Evolutionary conservation across 30 jellyfish, hydroid and myxozoan species (phyloP).

Genomic region (Chironex yamaguchii): DNA sequence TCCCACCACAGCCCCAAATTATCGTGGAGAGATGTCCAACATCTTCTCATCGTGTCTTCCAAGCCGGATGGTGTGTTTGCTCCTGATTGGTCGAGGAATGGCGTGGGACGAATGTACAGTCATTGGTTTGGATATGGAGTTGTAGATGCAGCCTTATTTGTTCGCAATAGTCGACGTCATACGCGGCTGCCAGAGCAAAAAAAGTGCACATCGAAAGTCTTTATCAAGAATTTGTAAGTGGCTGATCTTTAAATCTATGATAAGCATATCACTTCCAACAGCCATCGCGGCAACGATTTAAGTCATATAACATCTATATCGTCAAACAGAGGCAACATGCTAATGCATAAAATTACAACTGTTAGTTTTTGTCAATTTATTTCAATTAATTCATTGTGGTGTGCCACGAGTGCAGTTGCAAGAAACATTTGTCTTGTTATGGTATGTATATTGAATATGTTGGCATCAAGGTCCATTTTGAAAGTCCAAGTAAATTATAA

Average conservation of each 20-base stretch:
- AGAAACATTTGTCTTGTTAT: too few species aligned
- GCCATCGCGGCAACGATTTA: too few species aligned
- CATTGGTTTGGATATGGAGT: conserved; percentile 75
- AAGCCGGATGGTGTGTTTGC: conserved; percentile 14
- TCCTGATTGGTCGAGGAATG: conserved; percentile 36
- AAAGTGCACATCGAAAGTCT: not conserved
- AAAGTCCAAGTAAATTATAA: too few species aligned
- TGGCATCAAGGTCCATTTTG: too few species aligned
- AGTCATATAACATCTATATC: not conserved
- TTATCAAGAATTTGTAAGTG: not conserved
- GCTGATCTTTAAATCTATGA: too few species aligned
- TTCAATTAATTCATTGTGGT: too few species aligned
- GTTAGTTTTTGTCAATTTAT: too few species aligned
- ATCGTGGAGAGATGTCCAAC: conserved; percentile 81
- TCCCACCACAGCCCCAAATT: conserved; percentile 35
- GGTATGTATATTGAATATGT: too few species aligned
- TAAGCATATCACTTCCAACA: too few species aligned
- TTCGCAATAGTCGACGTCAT: not conserved
- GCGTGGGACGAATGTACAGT: conserved; percentile 51
- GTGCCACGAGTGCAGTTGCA: too few species aligned
- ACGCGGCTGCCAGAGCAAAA: not conserved
- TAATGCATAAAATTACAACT: too few species aligned
- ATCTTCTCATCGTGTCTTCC: conserved; percentile 51
- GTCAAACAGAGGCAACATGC: too few species aligned
- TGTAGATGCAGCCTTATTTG: conserved; percentile 50